These are phyloP conservation scores for Serinus canaria DNA, from an alignment of 2,113 vertebrate genomes.

Conservation along the genomic window DNA sequence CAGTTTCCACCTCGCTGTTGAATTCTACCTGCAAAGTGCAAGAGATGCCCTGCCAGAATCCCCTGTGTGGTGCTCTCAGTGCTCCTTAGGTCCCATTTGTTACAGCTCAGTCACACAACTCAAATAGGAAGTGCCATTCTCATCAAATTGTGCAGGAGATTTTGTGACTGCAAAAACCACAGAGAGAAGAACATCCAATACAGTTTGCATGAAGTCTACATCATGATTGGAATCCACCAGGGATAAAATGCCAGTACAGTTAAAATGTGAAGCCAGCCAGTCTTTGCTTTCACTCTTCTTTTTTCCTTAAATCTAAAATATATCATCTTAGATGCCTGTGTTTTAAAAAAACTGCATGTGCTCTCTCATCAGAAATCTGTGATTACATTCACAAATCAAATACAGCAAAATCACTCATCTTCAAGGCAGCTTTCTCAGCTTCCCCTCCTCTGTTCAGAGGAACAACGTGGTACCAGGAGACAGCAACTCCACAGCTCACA, in stretches of 20 bases:
- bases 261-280: background rate
- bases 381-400: constrained; percentile 36
- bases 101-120: constrained; percentile 10
- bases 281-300: background rate
- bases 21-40: background rate
- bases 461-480: constrained; percentile 8
- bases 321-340: background rate
- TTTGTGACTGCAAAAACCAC: constrained; percentile 5
- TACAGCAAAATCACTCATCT: constrained; percentile 31
- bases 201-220: constrained; percentile 14
- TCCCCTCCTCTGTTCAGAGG: background rate
- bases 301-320: background rate
- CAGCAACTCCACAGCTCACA: constrained; percentile 14
- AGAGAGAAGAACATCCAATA: background rate
- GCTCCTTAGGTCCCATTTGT: background rate
- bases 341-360: background rate
- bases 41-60: background rate
- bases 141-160: background rate
- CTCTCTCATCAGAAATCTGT: constrained; percentile 14
- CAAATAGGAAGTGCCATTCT: constrained; percentile 26
- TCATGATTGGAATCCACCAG: constrained; percentile 6
- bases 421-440: constrained; percentile 21
- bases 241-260: background rate
- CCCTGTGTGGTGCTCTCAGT: background rate
- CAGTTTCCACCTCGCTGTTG: background rate